A percentile compares a stretch with the other conserved stretches of the same genome.
Conservation (phyloP, 2,797 vertebrate species). For the Manis crassicaudata region DNA sequence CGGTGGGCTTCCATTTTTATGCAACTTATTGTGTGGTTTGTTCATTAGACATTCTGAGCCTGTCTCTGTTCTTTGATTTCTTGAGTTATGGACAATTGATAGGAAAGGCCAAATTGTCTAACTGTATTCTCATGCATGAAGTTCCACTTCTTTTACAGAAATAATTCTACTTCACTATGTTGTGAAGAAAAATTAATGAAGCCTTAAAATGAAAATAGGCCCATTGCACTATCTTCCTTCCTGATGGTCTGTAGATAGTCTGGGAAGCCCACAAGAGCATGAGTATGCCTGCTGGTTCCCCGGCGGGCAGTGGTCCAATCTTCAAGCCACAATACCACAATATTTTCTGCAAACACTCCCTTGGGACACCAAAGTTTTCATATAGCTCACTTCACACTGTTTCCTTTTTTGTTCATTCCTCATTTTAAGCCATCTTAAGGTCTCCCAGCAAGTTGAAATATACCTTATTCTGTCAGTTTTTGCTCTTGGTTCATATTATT, state of each 20-base stretch:
- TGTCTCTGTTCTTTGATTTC: constrained; percentile 30
- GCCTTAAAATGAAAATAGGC: not conserved
- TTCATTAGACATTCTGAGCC: constrained; percentile 36
- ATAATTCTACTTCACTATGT: constrained; percentile 20
- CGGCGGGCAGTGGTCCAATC: not conserved
- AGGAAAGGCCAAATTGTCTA: constrained; percentile 44
- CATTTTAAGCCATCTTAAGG: not conserved
- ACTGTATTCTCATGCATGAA: not conserved
- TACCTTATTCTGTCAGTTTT: not conserved
- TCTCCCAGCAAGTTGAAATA: not conserved
- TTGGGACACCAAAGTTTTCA: not conserved
- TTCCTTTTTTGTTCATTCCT: not conserved
- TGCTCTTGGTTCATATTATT: constrained; percentile 3
- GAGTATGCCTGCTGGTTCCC: not conserved
- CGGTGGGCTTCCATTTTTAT: constrained; percentile 14
- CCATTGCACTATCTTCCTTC: not conserved
- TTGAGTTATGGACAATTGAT: constrained; percentile 25
- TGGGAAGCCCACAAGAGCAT: not conserved
- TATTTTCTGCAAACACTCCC: not conserved
- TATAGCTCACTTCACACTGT: not conserved
- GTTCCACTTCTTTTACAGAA: not conserved
- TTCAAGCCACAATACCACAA: not conserved
- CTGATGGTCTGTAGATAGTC: not conserved
- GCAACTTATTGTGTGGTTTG: not conserved
- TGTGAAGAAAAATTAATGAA: constrained; percentile 54